These are phyloP conservation scores for Tonatia bakeri DNA, from an alignment of 2,113 vertebrate species.

Conservation along the genomic window DNA sequence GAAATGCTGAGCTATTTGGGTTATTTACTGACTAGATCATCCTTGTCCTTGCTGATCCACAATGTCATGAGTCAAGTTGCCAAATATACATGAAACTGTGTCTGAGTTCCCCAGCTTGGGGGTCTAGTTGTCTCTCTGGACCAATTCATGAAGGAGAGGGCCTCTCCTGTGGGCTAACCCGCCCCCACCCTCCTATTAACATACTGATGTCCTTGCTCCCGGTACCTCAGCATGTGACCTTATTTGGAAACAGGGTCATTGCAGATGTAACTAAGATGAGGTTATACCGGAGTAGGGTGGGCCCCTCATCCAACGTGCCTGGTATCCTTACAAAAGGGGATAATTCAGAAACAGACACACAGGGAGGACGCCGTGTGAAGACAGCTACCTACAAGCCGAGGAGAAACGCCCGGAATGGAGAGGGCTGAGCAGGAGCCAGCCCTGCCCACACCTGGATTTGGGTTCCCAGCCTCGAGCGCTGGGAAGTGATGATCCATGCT, in stretches of 20 bases:
- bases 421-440: background rate
- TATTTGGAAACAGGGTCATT: background rate
- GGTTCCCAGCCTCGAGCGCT: background rate
- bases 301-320: no score
- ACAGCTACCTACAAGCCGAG: background rate
- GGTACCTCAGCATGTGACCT: background rate
- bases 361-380: background rate
- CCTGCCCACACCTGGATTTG: no score
- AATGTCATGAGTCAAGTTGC: background rate
- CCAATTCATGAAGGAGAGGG: background rate
- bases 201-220: background rate
- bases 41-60: background rate
- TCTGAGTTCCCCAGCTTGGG: background rate
- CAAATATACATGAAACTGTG: background rate
- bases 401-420: background rate
- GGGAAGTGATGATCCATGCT: background rate
- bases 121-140: background rate
- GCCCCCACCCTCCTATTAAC: background rate
- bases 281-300: no score
- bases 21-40: background rate
- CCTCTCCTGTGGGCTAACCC: background rate
- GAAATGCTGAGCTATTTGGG: no score
- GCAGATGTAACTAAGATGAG: no score
- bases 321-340: no score
- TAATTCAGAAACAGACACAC: no score